Evolutionary conservation across 2,888 invertebrate genomes (phyloP).

Genomic region (Andrena bucephala): DNA sequence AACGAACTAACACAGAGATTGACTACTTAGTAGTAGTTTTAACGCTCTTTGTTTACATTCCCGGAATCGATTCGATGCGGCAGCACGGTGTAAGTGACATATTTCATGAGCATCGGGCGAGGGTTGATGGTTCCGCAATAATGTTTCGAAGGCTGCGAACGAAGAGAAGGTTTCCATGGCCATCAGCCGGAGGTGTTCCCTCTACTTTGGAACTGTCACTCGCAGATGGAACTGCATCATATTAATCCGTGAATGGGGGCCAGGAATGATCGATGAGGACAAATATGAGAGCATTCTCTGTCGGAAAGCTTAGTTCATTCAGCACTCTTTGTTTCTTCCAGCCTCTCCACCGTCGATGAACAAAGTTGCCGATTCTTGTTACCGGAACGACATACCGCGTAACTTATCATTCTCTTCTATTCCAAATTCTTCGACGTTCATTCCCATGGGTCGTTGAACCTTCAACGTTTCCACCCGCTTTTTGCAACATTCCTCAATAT

Average conservation of each 20-base stretch:
- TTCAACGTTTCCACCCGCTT: not conserved
- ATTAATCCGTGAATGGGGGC: constrained; percentile 55
- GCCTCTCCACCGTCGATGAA: not conserved
- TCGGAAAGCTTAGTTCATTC: constrained; percentile 27
- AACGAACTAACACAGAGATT: no score
- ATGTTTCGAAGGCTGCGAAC: constrained; percentile 53
- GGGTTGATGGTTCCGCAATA: constrained; percentile 67
- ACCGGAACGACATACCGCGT: not conserved
- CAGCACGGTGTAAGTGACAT: constrained; percentile 60
- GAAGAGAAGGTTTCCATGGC: constrained; percentile 63
- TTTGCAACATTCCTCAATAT: constrained; percentile 2
- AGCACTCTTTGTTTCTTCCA: not conserved
- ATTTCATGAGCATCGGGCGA: constrained; percentile 54
- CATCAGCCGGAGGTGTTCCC: constrained; percentile 47
- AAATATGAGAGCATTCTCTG: constrained; percentile 49
- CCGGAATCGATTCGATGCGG: constrained; percentile 25
- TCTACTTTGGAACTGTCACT: constrained; percentile 64
- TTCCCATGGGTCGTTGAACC: not conserved
- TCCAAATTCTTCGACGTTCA: not conserved
- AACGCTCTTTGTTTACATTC: no score
- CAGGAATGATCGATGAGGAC: constrained; percentile 65
- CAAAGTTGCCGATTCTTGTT: not conserved
- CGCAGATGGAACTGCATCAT: constrained; percentile 63
- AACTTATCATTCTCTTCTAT: not conserved
- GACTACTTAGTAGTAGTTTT: no score